Evolutionary conservation across 92 coral and sea anemone genomes (phyloP), one percentile per base, ranked within the genome.

Genomic region (Paramuricea clavata): DNA sequence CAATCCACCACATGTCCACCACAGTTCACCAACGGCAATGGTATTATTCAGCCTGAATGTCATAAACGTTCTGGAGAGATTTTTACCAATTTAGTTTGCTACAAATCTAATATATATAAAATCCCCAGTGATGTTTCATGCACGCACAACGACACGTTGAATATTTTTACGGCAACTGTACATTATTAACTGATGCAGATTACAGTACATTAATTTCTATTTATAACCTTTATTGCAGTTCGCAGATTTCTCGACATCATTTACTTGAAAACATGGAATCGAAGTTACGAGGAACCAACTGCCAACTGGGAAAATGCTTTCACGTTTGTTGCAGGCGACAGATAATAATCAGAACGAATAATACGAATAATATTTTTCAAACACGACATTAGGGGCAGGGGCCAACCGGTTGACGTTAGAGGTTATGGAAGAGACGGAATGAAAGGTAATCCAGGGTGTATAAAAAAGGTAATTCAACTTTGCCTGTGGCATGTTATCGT

Each of bases 201-300:
- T n/a, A n/a, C n/a, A n/a, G n/a, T 60, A 60, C 30, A 60, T 26
- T 25, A 28, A 28, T 65, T 31, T 2, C 72, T 65, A 1, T 60
- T 21, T 60, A 0, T 60, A 19, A 10, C 41, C 28, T 12, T 65
- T 6, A 19, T 28, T 33, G n/a, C 39, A 65, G 72, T 65, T 65
- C 22, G 72, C 31, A 11, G 72, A 65, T 65, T 65, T 65, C 72
- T 65, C 72, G 41, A 28, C 72, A 65, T 15, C 72, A 31, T 65
- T 65, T 31, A 28, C 72, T 65, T 65, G 72, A 65, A 9, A 28
- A 65, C 72, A 27, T 54, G 11, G 26, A 19, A 54, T 39, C 10
- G 44, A 19, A 19, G 26, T 54, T 54, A 17, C 23, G 27, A 5
- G 17, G 26, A 54, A 21, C 19, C 62, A 54, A 54, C 3, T 50